Evolutionary conservation across 2,888 invertebrate species (phyloP), one percentile per base, ranked within the genome.

Genomic region (Teleogryllus oceanicus): DNA sequence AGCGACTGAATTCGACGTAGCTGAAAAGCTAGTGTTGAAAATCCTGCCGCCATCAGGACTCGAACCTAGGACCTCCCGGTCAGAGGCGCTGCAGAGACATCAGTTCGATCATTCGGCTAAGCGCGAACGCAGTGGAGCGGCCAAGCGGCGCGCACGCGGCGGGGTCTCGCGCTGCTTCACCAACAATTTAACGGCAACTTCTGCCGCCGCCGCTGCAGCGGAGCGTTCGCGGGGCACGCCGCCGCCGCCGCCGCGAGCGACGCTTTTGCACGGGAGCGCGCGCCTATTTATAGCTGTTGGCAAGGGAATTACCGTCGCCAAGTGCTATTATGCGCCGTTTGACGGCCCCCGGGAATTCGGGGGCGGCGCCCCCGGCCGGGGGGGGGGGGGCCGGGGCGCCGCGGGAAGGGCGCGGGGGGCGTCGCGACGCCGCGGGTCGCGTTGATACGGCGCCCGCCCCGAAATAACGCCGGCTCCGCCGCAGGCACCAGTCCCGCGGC

Each of bases 331-430:
- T 62, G 62, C n/a, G 62, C 62, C n/a, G 62, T 62, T 62, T 62
- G 16, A 62, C n/a, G 62, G 62, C 62, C 62, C 62, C 62, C 62
- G 62, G 62, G 62, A 62, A 62, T 62, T 62, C 62, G 62, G 62
- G 62, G 13, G 62, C 16, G 62, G 13, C 62, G 12, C 13, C 13
- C 16, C 16, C 62, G 62, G 1, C 16, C 8, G 11, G 62, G n/a
- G 37, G 16, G 62, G 0, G 2, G 8, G 16, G 8, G 16, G 0
- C 8, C 16, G 8, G 8, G 62, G 4, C n/a, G 62, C 13, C n/a
- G n/a, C 62, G 12, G 62, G 62, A 62, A 62, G 62, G 62, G 62
- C 12, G 18, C 2, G 62, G 62, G 2, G 18, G 62, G 18, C 12
- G 62, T 62, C 18, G 62, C 18, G 62, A 18, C 62, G 62, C 62